Evolutionary conservation across 2,888 invertebrate species (phyloP), one percentile per base, ranked within the genome.

Genomic region (Platycheirus albimanus): DNA sequence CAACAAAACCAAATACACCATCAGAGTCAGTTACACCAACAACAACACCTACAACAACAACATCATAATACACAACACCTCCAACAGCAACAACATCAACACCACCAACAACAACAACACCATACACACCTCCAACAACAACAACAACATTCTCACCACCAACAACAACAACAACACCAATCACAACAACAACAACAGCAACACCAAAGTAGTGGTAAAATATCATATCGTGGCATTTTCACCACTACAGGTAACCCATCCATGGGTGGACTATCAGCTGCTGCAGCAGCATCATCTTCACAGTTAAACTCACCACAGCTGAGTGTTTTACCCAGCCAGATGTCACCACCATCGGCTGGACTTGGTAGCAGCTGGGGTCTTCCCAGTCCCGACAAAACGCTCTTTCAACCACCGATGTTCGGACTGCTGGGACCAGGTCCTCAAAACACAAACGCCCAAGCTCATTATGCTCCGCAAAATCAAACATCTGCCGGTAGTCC

Each of bases 321-420:
- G 72, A 88, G 87, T 79, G 90, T 89, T 63, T 83, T 89, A 86
- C 90, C 89, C 24, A 91, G 88, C 6, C 91, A 91, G 79, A 93
- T 92, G 91, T 92, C 94, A 86, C 92, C 94, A 86, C 91, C 92
- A 72, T 90, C 93, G 0, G 92, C 90, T 85, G 92, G 91, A 85
- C 92, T 94, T 87, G 94, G 92, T 88, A 94, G 92, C 87, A 95
- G 93, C 90, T 96, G 94, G 95, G 93, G 95, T 87, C 92, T 96
- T 83, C 95, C 94, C 19, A 93, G 93, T 85, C 93, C 94, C 36
- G 94, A 94, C 87, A 94, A 94, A 88, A 93, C 93, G 4, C 91
- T 94, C 71, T 92, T 92, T 87, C 93, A 93, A 86, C 93, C 93
- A 1, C 94, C 93, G 3, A 92, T 94, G 91, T 94, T 94, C 87